Evolutionary conservation across 2,888 invertebrate genomes (phyloP).

Genomic region (Athrips mouffetella): DNA sequence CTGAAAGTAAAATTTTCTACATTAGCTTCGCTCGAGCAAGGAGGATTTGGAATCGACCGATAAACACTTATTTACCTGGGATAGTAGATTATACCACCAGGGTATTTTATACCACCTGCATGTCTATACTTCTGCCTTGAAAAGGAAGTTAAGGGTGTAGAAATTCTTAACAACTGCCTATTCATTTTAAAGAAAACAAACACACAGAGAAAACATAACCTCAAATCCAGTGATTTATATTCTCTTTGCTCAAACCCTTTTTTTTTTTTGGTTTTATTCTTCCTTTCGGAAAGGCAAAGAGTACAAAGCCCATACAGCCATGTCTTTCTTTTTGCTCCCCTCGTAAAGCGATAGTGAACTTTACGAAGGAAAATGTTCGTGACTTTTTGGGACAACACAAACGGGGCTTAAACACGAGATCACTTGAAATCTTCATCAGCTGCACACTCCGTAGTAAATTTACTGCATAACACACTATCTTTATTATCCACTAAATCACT

Average conservation of each 20-base stretch:
- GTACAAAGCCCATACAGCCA: no score
- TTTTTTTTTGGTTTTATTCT: no score
- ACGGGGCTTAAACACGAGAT: no score
- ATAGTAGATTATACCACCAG: conserved; percentile 72
- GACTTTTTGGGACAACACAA: no score
- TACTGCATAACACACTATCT: no score
- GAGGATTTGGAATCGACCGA: not conserved
- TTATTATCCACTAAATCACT: no score
- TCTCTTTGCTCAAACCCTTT: not conserved
- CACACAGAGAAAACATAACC: conserved; percentile 1
- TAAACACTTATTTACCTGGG: conserved; percentile 51
- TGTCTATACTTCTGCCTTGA: conserved; percentile 51
- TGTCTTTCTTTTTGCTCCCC: no score
- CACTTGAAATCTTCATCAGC: no score
- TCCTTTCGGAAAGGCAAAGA: no score
- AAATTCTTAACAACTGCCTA: conserved; percentile 42
- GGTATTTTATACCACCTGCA: conserved; percentile 76
- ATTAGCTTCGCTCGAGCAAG: conserved; percentile 11
- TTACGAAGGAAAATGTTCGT: no score
- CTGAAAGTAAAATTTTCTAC: conserved; percentile 67
- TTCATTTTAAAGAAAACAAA: conserved; percentile 39
- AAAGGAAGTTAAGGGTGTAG: conserved; percentile 38
- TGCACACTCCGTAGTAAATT: no score
- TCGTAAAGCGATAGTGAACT: no score
- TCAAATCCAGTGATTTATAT: not conserved